Evolutionary conservation across 1,140 invertebrate genomes (phyloP).

Genomic region (Mya arenaria): DNA sequence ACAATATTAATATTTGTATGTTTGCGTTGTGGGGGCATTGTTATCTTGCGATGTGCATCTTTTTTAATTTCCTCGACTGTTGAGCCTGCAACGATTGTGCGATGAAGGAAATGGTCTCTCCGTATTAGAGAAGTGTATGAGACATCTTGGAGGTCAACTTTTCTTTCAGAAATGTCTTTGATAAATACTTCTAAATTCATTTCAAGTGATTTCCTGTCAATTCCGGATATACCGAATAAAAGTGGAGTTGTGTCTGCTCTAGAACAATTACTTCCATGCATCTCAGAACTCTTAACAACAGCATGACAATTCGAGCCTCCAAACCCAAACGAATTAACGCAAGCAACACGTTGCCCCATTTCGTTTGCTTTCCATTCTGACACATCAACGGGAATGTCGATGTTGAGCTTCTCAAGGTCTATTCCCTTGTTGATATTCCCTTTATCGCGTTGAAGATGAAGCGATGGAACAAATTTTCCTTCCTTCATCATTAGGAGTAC

Average conservation of each 20-base stretch:
- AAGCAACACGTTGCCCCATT: constrained; percentile 45
- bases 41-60: constrained; percentile 1
- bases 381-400: constrained; percentile 63
- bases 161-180: not conserved
- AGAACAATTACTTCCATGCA: constrained; percentile 69
- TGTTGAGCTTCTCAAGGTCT: constrained; percentile 57
- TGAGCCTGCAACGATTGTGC: constrained; percentile 45
- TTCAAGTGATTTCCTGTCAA: constrained; percentile 14
- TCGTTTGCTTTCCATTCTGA: constrained; percentile 77
- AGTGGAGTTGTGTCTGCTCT: not conserved
- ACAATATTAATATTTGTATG: constrained; percentile 6
- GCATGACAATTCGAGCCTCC: constrained; percentile 32
- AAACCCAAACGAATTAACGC: constrained; percentile 57
- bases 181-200: constrained; percentile 9
- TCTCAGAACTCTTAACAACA: constrained; percentile 39
- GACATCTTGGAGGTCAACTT: constrained; percentile 45
- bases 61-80: constrained; percentile 12
- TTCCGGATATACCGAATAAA: constrained; percentile 34
- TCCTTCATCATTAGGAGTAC: constrained; percentile 68
- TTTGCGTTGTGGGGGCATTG: not conserved
- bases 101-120: constrained; percentile 55
- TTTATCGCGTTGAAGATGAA: constrained; percentile 76
- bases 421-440: constrained; percentile 66
- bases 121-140: constrained; percentile 62
- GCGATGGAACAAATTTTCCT: constrained; percentile 59